Percentiles rank a stretch among this genome's conserved stretches.
These are phyloP conservation scores for Tetranychus truncatus DNA, from an alignment of 2,888 invertebrate genomes.

Conservation along the genomic window DNA sequence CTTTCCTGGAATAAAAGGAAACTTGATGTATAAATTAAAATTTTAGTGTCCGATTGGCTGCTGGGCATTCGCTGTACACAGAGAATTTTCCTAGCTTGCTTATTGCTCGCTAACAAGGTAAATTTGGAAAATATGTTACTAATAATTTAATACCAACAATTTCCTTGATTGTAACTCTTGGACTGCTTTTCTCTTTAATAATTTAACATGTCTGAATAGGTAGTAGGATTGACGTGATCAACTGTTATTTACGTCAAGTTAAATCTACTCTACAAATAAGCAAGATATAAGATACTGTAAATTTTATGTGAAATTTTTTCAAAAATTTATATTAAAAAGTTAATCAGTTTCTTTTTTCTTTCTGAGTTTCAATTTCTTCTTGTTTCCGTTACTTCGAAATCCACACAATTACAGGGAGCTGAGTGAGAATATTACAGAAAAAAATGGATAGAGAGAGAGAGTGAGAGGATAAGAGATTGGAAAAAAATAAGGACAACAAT, in stretches of 20 bases:
- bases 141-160: background rate
- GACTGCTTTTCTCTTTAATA: background rate
- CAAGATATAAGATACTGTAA: too few species aligned
- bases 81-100: too few species aligned
- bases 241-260: too few species aligned
- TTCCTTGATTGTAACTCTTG: background rate
- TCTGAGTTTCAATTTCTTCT: background rate
- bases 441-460: background rate
- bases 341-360: too few species aligned
- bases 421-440: constrained; percentile 2
- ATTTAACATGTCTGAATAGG: too few species aligned
- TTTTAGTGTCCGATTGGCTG: too few species aligned
- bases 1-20: too few species aligned
- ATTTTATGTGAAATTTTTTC: too few species aligned
- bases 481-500: background rate
- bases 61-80: too few species aligned
- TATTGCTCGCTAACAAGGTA: background rate
- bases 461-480: background rate
- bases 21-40: too few species aligned
- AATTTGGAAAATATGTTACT: background rate
- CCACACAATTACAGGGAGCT: background rate
- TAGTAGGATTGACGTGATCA: background rate
- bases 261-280: too few species aligned
- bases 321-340: too few species aligned
- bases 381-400: background rate